A percentile compares a stretch with the other conserved stretches of the same genome.
phyloP scores from a whole-genome alignment of 1,140 invertebrate genomes.

The Drosophila seguyi region DNA sequence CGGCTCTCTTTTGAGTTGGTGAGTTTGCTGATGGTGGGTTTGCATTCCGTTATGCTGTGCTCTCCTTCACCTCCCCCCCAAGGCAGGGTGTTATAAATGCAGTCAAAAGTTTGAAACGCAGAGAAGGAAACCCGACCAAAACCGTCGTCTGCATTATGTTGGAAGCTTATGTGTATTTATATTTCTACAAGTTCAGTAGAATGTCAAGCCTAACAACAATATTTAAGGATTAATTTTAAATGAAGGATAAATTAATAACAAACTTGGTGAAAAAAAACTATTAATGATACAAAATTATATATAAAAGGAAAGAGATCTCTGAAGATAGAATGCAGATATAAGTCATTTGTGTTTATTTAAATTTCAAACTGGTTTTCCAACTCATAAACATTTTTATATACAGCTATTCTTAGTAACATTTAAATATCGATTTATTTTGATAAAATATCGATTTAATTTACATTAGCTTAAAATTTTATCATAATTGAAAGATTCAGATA shows the following conservation, averaged over 20 bases:
- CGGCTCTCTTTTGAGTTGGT: neutral
- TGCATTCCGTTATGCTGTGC: constrained; percentile 31
- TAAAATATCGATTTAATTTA: neutral
- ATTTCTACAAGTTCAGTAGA: too few species aligned
- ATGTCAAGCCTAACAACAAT: neutral
- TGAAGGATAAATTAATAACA: neutral
- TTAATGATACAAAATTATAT: neutral
- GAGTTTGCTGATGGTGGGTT: constrained; percentile 10
- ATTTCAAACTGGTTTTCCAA: neutral
- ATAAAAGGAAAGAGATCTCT: neutral
- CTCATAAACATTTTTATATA: neutral
- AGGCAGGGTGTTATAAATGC: neutral
- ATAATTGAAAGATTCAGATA: neutral
- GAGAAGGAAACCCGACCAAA: constrained; percentile 8
- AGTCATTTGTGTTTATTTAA: neutral
- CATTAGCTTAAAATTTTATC: neutral
- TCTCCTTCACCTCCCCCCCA: neutral
- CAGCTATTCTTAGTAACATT: neutral
- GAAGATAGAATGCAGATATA: neutral
- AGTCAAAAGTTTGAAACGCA: constrained; percentile 7
- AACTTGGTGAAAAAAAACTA: neutral
- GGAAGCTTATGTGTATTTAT: too few species aligned
- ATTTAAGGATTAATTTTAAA: neutral
- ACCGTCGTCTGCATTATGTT: constrained; percentile 7
- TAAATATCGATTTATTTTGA: neutral